Base-by-base conservation (phyloP, 2,888 invertebrate species). In the Rhagophthalmus giganteus region DNA sequence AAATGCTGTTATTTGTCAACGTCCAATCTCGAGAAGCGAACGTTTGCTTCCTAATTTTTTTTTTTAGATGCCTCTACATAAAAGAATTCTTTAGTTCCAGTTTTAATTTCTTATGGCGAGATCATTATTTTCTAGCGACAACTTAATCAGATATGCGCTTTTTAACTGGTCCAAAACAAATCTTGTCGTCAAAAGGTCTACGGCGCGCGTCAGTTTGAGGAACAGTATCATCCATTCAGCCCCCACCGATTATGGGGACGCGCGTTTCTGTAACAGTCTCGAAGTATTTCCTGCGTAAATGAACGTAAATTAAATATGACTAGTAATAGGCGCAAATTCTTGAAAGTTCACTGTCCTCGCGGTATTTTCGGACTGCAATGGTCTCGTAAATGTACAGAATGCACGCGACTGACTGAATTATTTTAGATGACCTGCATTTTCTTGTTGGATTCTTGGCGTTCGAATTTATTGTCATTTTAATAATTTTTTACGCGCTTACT, bases 351-450 rank as follows among this genome's bases (percentile, higher is more conserved):
- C 37, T 38, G 54, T 54, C 45, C 54, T 39, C 54, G 13, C 16
- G 26, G 24, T 50, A 50, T 50, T 54, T 54, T 25, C 37, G 46
- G 50, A 50, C 28, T 42, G 54, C 50, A 50, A 33, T 39, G 54
- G 48, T 53, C 48, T 53, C 32, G 37, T 47, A 48, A 54, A 48
- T 38, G 46, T 37, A 44, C 14, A 46, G 28, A 37, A 44, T 48
- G 47, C 53, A 48, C 34, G 33, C 53, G 39, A 48, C 37, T 47
- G 46, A 37, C 37, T 41, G 33, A 33, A 41, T 33, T 47, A 54
- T 48, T 54, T 48, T 39, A 31, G 44, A 38, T 53, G 52, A 48
- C 53, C 53, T 54, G 48, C 53, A 48, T 54, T 54, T 54, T 54
- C 37, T 31, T 30, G 33, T 25, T n/a, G 39, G 30, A 54, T 54